Base-by-base conservation (phyloP, 2,113 vertebrate species). In the Crypturellus undulatus region DNA sequence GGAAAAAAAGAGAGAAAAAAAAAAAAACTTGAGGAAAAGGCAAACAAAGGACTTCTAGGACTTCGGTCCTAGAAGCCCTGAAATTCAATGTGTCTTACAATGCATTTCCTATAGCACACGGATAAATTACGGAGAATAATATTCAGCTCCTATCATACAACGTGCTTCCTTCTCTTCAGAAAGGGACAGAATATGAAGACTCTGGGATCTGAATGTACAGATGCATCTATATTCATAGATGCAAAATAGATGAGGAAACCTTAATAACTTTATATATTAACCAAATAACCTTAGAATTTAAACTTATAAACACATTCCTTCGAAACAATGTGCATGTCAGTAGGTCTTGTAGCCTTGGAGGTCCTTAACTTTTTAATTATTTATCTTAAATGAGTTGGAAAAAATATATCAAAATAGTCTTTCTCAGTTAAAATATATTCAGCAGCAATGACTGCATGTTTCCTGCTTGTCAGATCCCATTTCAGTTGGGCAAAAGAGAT, bases 381-480 rank as follows among this genome's bases (percentile, higher is more conserved):
- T 81, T 68, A 22, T 62, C 17, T 56, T n/a, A 19, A 79, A 65
- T 17, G 5, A 52, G 4, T 17, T 47, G 6, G 6, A 8, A 3
- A 82, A 81, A 64, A 76, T 30, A 21, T 36, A 51, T 22, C 13
- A n/a, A 22, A 70, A 34, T 11, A 63, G 4, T 34, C 4, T 34
- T 92, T 84, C 47, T 65, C 40, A 58, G 18, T 2, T 82, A 10
- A 77, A 93, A 83, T 25, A 9, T 77, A 2, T 51, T 80, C n/a
- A 65, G 3, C 1, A 82, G 28, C 19, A 49, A 52, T 54, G 30
- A 65, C n/a, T n/a, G 26, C 24, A 34, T n/a, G 21, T 26, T 65
- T 51, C 26, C 26, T 40, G 6, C 5, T 43, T 76, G 8, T 3
- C 34, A 62, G 21, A 54, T 82, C 13, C 11, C 0, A 0, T 77